Evolutionary conservation across 2,888 invertebrate genomes (phyloP).

Genomic region (Ischnus inquisitorius): DNA sequence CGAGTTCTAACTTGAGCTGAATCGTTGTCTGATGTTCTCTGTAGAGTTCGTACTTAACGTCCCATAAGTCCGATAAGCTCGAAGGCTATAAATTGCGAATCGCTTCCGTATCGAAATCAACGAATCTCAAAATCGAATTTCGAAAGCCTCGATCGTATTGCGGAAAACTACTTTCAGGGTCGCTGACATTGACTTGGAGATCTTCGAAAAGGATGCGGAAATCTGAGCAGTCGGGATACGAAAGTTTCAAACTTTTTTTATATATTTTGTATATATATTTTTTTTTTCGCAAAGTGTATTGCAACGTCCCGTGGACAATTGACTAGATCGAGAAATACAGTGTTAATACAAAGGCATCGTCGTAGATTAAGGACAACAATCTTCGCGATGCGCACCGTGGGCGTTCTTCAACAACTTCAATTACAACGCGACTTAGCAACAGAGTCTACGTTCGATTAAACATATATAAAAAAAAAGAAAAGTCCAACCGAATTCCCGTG

Average conservation of each 20-base stretch:
- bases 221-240: slow-evolving; percentile 39
- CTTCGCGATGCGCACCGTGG: slow-evolving; percentile 53
- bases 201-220: slow-evolving; percentile 21
- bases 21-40: too few species aligned
- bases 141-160: too few species aligned
- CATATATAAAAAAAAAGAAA: too few species aligned
- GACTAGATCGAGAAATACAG: slow-evolving; percentile 81
- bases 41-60: too few species aligned
- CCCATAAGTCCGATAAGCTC: too few species aligned
- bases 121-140: too few species aligned
- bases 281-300: slow-evolving; percentile 77
- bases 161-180: too few species aligned
- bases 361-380: slow-evolving; percentile 59
- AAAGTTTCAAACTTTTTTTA: slow-evolving; percentile 23
- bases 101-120: too few species aligned
- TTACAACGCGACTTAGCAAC: slow-evolving; percentile 26
- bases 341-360: slow-evolving; percentile 66
- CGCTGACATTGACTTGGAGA: too few species aligned
- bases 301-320: slow-evolving; percentile 80
- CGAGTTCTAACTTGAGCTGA: too few species aligned
- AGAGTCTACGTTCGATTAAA: slow-evolving; percentile 60
- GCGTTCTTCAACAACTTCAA: background rate
- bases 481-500: slow-evolving; percentile 33
- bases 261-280: too few species aligned
- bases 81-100: too few species aligned